phyloP scores from a whole-genome alignment of 2,888 invertebrate genomes.

The Balanococcus diminutus region DNA sequence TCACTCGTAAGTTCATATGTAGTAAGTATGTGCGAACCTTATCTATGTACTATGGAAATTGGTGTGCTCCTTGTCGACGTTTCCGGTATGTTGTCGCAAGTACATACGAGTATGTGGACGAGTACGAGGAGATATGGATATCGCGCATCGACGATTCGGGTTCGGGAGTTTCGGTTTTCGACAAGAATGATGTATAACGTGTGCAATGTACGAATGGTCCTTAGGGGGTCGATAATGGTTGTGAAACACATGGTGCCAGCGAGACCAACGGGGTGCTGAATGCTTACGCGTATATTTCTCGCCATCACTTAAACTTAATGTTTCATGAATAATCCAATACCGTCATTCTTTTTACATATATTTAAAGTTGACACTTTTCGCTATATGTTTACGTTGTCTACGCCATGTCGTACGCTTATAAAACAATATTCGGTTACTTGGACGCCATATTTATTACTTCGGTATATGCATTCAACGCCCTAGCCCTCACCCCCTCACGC shows the following conservation, averaged over 20 bases:
- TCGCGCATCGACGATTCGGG: not conserved
- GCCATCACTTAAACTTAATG: constrained; percentile 40
- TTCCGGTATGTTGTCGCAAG: constrained; percentile 24
- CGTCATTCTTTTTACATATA: constrained; percentile 53
- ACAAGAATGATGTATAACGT: constrained; percentile 43
- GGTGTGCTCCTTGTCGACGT: not conserved
- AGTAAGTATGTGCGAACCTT: constrained; percentile 15
- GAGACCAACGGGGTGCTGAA: constrained; percentile 52
- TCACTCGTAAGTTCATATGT: too few species aligned
- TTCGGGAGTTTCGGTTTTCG: not conserved
- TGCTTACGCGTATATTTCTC: constrained; percentile 34
- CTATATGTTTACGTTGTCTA: constrained; percentile 42
- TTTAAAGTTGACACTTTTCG: constrained; percentile 47
- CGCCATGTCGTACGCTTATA: not conserved
- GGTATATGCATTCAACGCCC: not conserved
- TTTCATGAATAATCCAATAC: constrained; percentile 53
- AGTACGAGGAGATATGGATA: not conserved
- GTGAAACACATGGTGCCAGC: constrained; percentile 49
- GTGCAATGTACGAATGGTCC: constrained; percentile 31
- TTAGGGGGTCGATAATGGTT: constrained; percentile 48
- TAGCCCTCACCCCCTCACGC: not conserved
- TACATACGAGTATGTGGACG: not conserved
- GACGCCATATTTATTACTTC: constrained; percentile 39
- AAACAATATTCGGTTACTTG: constrained; percentile 44
- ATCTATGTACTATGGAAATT: not conserved